These are phyloP conservation scores for Leptinotarsa defecta DNA, from an alignment of 1,140 invertebrate species.

Conservation along the genomic window DNA sequence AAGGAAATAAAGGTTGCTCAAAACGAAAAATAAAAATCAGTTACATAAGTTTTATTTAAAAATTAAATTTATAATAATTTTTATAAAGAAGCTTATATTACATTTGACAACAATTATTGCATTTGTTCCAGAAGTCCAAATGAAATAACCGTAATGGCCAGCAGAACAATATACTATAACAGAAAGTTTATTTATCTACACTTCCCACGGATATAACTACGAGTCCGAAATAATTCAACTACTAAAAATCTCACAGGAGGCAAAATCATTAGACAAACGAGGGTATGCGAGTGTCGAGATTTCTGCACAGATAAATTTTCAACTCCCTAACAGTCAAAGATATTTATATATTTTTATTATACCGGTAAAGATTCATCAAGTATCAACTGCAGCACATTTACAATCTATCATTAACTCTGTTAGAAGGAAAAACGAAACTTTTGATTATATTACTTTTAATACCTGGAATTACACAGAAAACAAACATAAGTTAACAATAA, in stretches of 20 bases:
- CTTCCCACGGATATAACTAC: constrained; percentile 3
- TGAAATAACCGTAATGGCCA: constrained; percentile 21
- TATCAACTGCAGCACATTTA: constrained; percentile 22
- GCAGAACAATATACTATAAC: constrained; percentile 1
- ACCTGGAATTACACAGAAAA: constrained; percentile 10
- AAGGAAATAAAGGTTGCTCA: not conserved
- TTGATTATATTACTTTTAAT: constrained; percentile 21
- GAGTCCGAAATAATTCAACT: constrained; percentile 3
- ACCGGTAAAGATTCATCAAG: constrained; percentile 7
- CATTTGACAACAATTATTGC: constrained; percentile 28
- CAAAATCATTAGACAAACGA: not conserved
- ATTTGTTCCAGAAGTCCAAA: constrained; percentile 26
- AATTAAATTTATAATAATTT: constrained; percentile 30
- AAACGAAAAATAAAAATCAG: constrained; percentile 8
- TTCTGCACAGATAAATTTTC: not conserved
- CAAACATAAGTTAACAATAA: constrained; percentile 22
- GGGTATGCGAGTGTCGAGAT: not conserved
- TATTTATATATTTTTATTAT: constrained; percentile 17
- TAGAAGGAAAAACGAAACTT: not conserved
- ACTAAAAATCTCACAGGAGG: constrained; percentile 8
- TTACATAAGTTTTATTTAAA: constrained; percentile 29
- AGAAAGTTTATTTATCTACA: constrained; percentile 9
- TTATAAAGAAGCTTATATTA: constrained; percentile 32
- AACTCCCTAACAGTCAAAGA: constrained; percentile 17
- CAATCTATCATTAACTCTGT: constrained; percentile 9